Evolutionary conservation across 1,140 invertebrate genomes (phyloP).

Genomic region (Drosophila pachea): DNA sequence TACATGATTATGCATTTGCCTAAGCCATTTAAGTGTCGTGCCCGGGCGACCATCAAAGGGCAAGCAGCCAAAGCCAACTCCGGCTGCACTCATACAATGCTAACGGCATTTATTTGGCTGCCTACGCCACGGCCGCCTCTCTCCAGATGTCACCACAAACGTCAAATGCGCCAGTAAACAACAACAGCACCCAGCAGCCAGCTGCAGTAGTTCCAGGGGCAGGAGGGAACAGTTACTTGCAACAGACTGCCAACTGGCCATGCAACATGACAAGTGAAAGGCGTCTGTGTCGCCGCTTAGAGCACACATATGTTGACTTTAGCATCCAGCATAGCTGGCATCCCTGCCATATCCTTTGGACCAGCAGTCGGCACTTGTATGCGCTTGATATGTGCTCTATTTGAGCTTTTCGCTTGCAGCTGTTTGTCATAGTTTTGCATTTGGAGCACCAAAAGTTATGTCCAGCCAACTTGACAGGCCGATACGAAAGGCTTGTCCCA

Average conservation of each 20-base stretch:
- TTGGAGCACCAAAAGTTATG: constrained; percentile 29
- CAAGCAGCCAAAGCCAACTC: constrained; percentile 31
- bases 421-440: constrained; percentile 36
- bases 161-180: constrained; percentile 56
- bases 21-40: constrained; percentile 47
- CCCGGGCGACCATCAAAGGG: constrained; percentile 42
- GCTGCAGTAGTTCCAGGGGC: constrained; percentile 7
- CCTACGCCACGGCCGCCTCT: constrained; percentile 52
- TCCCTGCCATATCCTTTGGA: background rate
- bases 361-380: constrained; percentile 5
- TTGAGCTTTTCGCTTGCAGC: constrained; percentile 15
- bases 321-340: background rate
- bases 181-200: constrained; percentile 28
- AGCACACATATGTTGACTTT: constrained; percentile 27
- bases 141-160: constrained; percentile 71
- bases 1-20: constrained; percentile 68
- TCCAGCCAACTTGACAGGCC: constrained; percentile 23
- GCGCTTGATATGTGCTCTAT: constrained; percentile 25
- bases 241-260: constrained; percentile 42
- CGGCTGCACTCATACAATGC: constrained; percentile 19
- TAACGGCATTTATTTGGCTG: constrained; percentile 60
- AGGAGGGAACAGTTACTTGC: background rate
- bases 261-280: constrained; percentile 47
- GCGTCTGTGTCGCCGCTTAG: constrained; percentile 27
- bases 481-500: constrained; percentile 7